Evolutionary conservation across 2,113 vertebrate species (phyloP), one percentile per base, ranked within the genome.

Genomic region (Menura novaehollandiae): DNA sequence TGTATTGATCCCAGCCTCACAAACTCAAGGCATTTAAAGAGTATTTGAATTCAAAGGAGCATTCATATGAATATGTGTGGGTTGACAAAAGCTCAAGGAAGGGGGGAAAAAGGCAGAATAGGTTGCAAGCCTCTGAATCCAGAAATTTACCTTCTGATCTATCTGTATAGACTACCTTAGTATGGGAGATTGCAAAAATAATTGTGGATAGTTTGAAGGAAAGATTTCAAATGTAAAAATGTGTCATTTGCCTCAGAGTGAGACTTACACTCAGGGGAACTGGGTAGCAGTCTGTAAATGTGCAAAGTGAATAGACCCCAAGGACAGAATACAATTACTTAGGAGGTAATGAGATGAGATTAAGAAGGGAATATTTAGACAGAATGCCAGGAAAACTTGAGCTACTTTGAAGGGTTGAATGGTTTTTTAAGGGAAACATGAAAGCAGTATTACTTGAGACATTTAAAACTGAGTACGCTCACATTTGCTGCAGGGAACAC

Each of bases 291-390:
- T 95, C 91, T 96, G 94, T 95, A 97, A 96, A 96, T 89, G 94
- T 82, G 83, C n/a, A 41, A 89, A 97, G 74, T 82, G 94, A 94
- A 88, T 76, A 93, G 89, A 88, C 93, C 93, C 94, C 66, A 91
- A 95, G 91, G 96, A 95, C 73, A 88, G 84, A 96, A 96, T 72
- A 96, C 91, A 96, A 97, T 97, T 97, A 96, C 23, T 97, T 96
- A 95, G 91, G 87, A 97, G 74, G 91, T 97, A 96, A 97, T 97
- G 96, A 97, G 95, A 97, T 95, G 77, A 97, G 84, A 97, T 95
- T 97, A 96, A 93, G 88, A 94, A 92, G 93, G 96, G 91, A 97
- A 96, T 96, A 96, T 93, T 93, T 92, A 93, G 89, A 95, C 83
- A 93, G 88, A 95, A 88, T 91, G 80, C 41, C 94, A 95, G 87